Conservation (phyloP, 2,113 vertebrate genomes). For the Dasyprocta punctata region DNA sequence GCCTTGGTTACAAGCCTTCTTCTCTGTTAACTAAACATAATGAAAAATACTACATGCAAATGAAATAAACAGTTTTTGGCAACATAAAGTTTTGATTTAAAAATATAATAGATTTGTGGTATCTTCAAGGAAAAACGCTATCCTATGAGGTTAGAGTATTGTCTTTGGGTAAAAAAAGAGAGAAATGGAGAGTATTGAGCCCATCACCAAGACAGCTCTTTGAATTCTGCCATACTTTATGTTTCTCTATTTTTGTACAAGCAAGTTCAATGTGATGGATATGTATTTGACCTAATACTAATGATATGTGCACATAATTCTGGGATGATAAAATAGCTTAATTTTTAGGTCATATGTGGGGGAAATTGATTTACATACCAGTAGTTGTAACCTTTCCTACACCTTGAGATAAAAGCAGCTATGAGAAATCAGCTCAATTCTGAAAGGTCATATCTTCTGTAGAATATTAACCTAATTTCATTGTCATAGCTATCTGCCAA, state of each 20-base stretch:
- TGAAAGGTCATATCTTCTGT: neutral
- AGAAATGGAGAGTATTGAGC: neutral
- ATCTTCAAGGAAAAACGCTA: neutral
- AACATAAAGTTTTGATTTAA: neutral
- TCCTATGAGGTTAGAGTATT: neutral
- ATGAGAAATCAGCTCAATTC: neutral
- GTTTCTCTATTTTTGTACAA: neutral
- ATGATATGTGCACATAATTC: neutral
- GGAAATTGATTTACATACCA: neutral
- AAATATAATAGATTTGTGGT: neutral
- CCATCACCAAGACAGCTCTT: neutral
- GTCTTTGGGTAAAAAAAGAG: neutral
- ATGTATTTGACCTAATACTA: neutral
- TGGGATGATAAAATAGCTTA: neutral
- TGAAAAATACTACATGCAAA: neutral
- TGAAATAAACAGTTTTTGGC: neutral
- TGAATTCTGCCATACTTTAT: neutral
- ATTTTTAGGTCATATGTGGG: neutral
- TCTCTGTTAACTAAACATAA: neutral
- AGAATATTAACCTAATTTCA: neutral
- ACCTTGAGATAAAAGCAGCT: neutral
- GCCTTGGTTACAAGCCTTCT: neutral
- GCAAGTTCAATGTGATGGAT: neutral
- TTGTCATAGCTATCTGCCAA: neutral
- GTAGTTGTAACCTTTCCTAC: neutral